Evolutionary conservation across 2,888 invertebrate species (phyloP), one percentile per base, ranked within the genome.

Genomic region (Doris montereyensis): DNA sequence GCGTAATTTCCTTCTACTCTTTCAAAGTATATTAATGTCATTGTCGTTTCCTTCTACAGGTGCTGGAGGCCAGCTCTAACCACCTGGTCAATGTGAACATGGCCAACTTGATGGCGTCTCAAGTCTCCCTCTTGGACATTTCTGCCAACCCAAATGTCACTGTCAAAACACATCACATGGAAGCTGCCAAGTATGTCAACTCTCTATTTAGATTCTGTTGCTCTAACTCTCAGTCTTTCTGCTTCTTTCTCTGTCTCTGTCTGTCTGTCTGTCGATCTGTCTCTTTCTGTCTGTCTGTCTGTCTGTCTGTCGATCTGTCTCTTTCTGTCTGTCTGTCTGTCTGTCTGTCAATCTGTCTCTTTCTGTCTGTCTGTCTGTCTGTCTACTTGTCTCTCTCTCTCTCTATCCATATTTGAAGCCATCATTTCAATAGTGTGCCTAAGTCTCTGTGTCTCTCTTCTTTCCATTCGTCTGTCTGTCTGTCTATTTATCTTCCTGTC

Each of bases 51-150:
- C n/a, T 41, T 67, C 79, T 84, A 17, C 82, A 92, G 92, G 89
- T 92, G 8, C 86, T 92, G 77, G 92, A 92, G 80, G 89, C 92
- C 0, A 92, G 91, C 24, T 91, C 90, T 52, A 92, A 92, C 82
- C 87, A 89, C 41, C 87, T 92, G 41, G 85, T 88, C 26, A 90
- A 89, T 81, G 87, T 91, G 1, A 89, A 90, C 1, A 88, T 90
- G 77, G 87, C 88, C 21, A 87, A 88, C 73, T 86, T 91, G 81
- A 87, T 91, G 86, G 88, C 90, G 1, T 91, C 92, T 2, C 90
- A 89, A 80, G 88, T 92, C 35, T 88, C 91, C 77, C 88, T 91
- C 10, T 87, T 92, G 35, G 92, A 92, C 84, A 89, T 92, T 77
- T 91, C 92, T 8, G 91, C 92, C 52, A 92, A 92, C 84, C 87